Percentiles rank a stretch among this genome's conserved stretches.
Evolutionary conservation across 2,113 vertebrate genomes (phyloP).

Genomic region (Cinclus mexicanus): DNA sequence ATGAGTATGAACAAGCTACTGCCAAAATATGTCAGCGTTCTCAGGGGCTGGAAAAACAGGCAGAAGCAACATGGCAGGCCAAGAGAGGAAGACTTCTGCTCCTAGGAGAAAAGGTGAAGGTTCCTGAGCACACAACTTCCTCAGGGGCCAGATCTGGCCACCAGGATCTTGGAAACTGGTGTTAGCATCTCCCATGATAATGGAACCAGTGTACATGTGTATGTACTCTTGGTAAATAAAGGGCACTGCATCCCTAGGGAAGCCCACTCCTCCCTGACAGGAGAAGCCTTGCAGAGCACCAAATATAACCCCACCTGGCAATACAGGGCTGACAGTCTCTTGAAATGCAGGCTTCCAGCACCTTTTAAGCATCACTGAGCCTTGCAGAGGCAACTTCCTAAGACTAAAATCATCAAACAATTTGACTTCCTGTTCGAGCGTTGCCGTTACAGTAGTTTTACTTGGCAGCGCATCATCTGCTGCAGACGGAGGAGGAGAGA

Average conservation of each 20-base stretch:
- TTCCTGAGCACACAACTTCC: neutral
- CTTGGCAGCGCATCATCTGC: conserved; percentile 37
- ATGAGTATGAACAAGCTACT: neutral
- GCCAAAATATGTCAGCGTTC: neutral
- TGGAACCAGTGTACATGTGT: rapidly evolving
- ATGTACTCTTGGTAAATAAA: neutral
- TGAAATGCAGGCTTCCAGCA: neutral
- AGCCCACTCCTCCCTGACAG: neutral
- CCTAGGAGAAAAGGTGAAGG: neutral
- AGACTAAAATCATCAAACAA: conserved; percentile 68
- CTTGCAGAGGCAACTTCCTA: conserved; percentile 23
- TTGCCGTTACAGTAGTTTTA: conserved; percentile 58
- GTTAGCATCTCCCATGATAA: neutral
- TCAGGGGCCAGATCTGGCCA: neutral
- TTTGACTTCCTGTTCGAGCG: conserved; percentile 66
- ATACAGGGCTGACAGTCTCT: neutral
- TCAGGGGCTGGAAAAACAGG: neutral
- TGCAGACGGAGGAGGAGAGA: conserved; percentile 21
- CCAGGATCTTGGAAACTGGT: neutral
- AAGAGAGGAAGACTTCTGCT: neutral
- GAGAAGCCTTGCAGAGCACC: neutral
- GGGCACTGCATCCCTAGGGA: neutral
- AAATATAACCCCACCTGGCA: neutral
- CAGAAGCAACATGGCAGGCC: neutral
- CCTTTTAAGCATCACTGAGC: neutral